Evolutionary conservation across 2,888 invertebrate species (phyloP), one percentile per base, ranked within the genome.

Genomic region (Amorpha juglandis): DNA sequence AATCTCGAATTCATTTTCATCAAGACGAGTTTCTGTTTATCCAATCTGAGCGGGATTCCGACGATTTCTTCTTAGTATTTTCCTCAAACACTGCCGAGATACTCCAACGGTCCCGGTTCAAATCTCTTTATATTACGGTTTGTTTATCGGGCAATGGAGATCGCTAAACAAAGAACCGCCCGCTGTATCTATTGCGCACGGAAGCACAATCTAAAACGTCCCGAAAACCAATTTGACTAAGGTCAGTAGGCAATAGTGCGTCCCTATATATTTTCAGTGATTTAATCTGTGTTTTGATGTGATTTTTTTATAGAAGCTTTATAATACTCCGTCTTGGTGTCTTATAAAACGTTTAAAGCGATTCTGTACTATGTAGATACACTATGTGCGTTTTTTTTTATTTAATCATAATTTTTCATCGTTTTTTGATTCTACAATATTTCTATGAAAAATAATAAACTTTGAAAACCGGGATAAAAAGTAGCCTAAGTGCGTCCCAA

Each of bases 111-210:
- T 73, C 83, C 81, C 84, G 82, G 33, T 45, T 58, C 58, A 58
- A 48, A 79, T 78, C 76, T 77, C 77, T 83, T 82, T 84, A 84
- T 81, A 77, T 78, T 74, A 81, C 73, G 78, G 81, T 82, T 82
- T 86, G 82, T 85, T 85, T 86, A 85, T 82, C 79, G 52, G 72
- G 76, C 75, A 78, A 79, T 81, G 77, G 79, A 80, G 78, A 81
- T 82, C 78, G 77, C 72, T 77, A 77, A 80, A 80, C 82, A 82
- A 85, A 83, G 81, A 80, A 71, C 72, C 69, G 71, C 71, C 67
- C 74, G 77, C 70, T 73, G 71, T 80, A 77, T 80, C 78, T 78
- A 82, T 80, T 74, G 78, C 78, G 75, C 75, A 73, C 74, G 68
- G 63, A 76, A 76, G 76, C 74, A 76, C 78, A 73, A 80, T 80